Base-by-base conservation (phyloP, 2,797 vertebrate genomes). In the Heliangelus exortis region DNA sequence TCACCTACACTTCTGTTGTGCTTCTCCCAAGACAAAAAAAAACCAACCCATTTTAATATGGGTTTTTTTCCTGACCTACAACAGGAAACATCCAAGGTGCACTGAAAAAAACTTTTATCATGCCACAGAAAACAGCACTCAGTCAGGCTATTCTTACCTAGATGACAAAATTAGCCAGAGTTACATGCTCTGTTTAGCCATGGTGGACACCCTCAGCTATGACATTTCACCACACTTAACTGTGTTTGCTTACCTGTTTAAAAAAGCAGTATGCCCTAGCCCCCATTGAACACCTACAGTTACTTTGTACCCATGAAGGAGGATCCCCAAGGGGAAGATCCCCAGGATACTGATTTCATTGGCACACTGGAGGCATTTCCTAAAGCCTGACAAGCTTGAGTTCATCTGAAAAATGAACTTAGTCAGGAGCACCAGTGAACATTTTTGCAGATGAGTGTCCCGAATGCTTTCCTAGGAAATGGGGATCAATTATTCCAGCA, bases 131-230 rank as follows among this genome's bases (percentile, higher is more conserved):
- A 86, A 14, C 28, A 67, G 15, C 31, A 41, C 63, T 69, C 1
- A 2, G 41, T 47, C 61, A 53, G 41, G 21, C 13, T 69, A 26
- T 7, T 5, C 13, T 22, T 43, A 36, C 14, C 16, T 5, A 5
- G 14, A 34, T 3, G 36, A 41, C 22, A 86, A 78, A 71, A 41
- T 25, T 16, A 65, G 12, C 4, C 16, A 58, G 25, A 61, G n/a
- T 0, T 33, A 16, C 1, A 0, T 18, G 8, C 26, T 51, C 65
- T 50, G 6, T 23, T 33, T 53, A 31, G 41, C 9, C 0, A 1
- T 19, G 36, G 20, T 75, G 29, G 22, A n/a, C 9, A 54, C 4
- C 12, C 9, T 43, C 59, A 25, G 22, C 43, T 2, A 31, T 2
- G 3, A 15, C 0, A 0, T 75, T 78, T 53, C 13, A 55, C 20